Percentiles rank a stretch among this genome's conserved stretches.
These are phyloP conservation scores for Lampris incognitus DNA, from an alignment of 2,113 vertebrate species.

Conservation along the genomic window DNA sequence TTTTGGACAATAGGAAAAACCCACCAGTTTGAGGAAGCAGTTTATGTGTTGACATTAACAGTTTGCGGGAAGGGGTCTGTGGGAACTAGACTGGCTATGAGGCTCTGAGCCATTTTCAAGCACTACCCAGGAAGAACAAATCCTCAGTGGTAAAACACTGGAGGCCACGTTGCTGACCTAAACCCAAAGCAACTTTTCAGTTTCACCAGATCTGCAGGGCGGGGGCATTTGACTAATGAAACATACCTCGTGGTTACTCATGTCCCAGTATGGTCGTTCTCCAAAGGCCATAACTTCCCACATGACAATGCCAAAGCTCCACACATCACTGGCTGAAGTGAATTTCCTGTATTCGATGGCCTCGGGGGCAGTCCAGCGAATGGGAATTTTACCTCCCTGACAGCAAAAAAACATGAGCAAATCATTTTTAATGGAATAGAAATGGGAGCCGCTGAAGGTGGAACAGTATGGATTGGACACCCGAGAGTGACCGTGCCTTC, in stretches of 20 bases:
- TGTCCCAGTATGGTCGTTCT: conserved; percentile 97
- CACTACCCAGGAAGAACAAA: conserved; percentile 15
- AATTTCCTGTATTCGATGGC: conserved; percentile 97
- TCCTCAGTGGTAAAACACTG: conserved; percentile 16
- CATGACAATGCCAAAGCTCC: conserved; percentile 98
- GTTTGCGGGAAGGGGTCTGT: conserved; percentile 33
- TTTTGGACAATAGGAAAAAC: conserved; percentile 7
- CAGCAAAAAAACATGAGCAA: conserved; percentile 47
- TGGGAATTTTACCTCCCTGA: conserved; percentile 97
- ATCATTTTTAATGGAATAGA: conserved; percentile 56
- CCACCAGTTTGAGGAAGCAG: conserved; percentile 16
- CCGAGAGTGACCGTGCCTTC: conserved; percentile 31
- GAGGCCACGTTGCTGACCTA: conserved; percentile 36
- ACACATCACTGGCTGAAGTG: conserved; percentile 96
- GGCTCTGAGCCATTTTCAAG: conserved; percentile 23
- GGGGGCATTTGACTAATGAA: conserved; percentile 19
- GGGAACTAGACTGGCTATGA: conserved; percentile 29
- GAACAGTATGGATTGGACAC: conserved; percentile 29
- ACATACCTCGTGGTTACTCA: conserved; percentile 90
- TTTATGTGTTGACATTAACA: conserved; percentile 47
- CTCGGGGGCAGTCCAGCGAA: conserved; percentile 97
- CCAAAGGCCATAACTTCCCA: conserved; percentile 98
- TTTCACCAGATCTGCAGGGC: conserved; percentile 5
- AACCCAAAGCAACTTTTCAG: conserved; percentile 45
- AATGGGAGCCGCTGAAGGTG: conserved; percentile 49